Conservation (phyloP, 2,113 vertebrate species). For the Petroica traversi region DNA sequence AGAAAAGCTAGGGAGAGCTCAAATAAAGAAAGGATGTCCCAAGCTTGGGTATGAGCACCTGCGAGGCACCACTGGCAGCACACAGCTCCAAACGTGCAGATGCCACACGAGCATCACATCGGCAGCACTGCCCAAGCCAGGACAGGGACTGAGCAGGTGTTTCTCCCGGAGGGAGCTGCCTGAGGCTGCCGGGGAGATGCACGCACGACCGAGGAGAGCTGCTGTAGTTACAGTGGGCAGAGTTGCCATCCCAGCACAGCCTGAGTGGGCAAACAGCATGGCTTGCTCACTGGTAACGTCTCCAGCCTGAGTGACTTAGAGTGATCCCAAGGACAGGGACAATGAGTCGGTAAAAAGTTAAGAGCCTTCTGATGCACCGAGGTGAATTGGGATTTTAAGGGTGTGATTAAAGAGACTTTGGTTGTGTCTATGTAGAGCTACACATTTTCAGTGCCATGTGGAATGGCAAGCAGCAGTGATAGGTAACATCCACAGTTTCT, state of each 20-base stretch:
- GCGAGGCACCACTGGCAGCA: neutral
- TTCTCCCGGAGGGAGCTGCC: neutral
- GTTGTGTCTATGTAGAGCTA: neutral
- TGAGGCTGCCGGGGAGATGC: neutral
- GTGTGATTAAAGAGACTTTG: neutral
- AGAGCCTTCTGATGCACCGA: neutral
- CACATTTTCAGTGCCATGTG: neutral
- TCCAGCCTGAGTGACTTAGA: neutral
- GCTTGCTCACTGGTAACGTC: neutral
- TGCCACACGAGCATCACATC: neutral
- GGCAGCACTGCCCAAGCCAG: fast-evolving
- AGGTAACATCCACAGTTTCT: neutral
- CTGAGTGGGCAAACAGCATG: neutral
- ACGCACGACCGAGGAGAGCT: neutral
- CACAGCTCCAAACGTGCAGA: fast-evolving
- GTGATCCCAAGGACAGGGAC: neutral
- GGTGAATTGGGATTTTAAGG: neutral
- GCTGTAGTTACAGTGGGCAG: neutral
- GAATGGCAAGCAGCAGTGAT: neutral
- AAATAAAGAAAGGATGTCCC: neutral
- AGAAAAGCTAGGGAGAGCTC: neutral
- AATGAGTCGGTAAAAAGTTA: neutral
- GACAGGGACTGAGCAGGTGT: neutral
- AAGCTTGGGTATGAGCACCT: neutral
- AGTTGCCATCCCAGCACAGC: neutral